Base-by-base conservation (phyloP, 2,888 invertebrate species). In the Drosophila subquinaria region DNA sequence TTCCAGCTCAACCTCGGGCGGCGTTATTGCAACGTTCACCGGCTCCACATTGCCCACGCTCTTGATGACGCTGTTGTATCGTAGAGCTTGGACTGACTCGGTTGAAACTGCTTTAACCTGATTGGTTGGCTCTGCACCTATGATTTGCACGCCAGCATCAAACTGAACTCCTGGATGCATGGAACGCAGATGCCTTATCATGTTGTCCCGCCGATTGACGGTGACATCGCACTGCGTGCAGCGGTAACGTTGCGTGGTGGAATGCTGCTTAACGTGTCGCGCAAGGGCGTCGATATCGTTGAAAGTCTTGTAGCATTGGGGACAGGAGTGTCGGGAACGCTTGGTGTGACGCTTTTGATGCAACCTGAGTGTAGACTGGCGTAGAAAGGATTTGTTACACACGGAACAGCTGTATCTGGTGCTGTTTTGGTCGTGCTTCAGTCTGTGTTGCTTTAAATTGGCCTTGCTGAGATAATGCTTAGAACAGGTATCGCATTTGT, bases 201-300 rank as follows among this genome's bases (percentile, higher is more conserved):
- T 93, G 90, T 97, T 97, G 91, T 97, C 97, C 90, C 96, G 96
- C 68, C 97, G 94, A 48, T 95, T 93, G 89, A 97, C 97, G 43
- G 94, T 94, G 9, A 95, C 95, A 40, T 94, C 94, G 91, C 97
- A 97, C 30, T 95, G 94, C 72, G 94, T 94, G 90, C 97, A 97
- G 20, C 94, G 94, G 88, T 95, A 97, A 4, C 95, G 95, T 1
- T 69, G 51, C 20, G 38, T 53, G 1, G 59, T 17, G 5, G 52
- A 38, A 42, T 87, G 86, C 9, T 82, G 83, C 17, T 95, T 94
- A 45, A 94, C 93, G 88, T 97, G 97, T 0, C 97, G 93, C 51
- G 95, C 93, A 88, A 96, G 93, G 89, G 96, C 96, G 89, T 95
- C 95, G 53, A 94, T 93, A 88, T 95, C 95, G 74, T 94, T 94